Percentiles rank a stretch among this genome's conserved stretches.
Evolutionary conservation across 2,113 vertebrate species (phyloP).

Genomic region (Pelusios castaneus): DNA sequence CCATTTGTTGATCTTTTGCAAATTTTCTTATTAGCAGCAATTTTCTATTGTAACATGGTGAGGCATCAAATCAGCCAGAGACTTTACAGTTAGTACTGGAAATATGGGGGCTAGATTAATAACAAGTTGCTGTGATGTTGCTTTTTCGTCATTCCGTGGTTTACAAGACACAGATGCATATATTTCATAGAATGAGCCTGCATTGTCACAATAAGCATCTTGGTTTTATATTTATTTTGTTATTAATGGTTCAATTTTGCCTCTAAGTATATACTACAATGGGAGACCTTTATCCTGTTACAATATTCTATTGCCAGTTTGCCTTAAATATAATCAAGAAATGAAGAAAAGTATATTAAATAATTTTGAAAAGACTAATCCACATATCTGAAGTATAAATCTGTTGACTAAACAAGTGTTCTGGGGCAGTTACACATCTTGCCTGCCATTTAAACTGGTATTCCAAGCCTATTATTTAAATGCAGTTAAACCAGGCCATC

Average conservation of each 20-base stretch:
- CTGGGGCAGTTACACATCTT: not conserved
- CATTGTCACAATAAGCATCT: conserved; percentile 23
- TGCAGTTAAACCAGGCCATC: not conserved
- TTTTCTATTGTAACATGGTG: not conserved
- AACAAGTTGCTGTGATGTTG: not conserved
- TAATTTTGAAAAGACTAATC: not conserved
- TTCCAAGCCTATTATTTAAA: conserved; percentile 21
- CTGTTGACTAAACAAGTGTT: not conserved
- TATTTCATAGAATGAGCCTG: conserved; percentile 23
- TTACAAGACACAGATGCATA: not conserved
- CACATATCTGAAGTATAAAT: not conserved
- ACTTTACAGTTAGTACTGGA: not conserved
- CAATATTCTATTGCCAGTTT: not conserved
- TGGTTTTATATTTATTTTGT: not conserved
- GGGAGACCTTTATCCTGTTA: not conserved
- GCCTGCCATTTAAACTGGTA: not conserved
- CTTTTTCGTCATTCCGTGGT: not conserved
- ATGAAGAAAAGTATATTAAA: not conserved
- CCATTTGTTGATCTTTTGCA: conserved; percentile 14
- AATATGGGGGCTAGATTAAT: not conserved
- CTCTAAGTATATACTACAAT: not conserved
- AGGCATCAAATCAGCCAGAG: not conserved
- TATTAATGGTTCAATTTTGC: not conserved
- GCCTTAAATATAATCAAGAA: not conserved
- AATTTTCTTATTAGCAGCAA: not conserved